Conservation (phyloP, 2,888 invertebrate species). For the Drosophila anomelani region DNA sequence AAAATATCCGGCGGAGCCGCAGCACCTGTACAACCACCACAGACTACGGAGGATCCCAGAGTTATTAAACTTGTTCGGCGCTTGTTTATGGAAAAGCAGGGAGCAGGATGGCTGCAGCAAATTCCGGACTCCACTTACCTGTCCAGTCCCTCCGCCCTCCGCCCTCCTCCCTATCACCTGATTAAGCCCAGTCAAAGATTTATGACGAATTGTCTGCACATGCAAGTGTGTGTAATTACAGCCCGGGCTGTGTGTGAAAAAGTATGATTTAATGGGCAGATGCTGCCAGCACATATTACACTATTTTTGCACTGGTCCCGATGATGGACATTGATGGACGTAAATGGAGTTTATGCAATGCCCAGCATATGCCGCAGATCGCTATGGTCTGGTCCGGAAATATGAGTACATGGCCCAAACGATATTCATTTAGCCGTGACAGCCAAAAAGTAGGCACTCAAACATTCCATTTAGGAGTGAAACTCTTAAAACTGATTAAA, state of each 20-base stretch:
- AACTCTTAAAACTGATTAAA: not conserved
- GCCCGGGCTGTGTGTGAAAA: not conserved
- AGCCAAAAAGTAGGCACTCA: slow-evolving; percentile 2
- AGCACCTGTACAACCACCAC: slow-evolving; percentile 26
- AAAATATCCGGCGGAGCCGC: slow-evolving; percentile 28
- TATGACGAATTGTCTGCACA: slow-evolving; percentile 35
- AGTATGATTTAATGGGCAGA: slow-evolving; percentile 43
- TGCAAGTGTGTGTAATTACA: slow-evolving; percentile 25
- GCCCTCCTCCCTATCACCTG: slow-evolving; percentile 8
- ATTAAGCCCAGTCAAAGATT: slow-evolving; percentile 35
- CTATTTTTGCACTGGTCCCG: slow-evolving; percentile 23
- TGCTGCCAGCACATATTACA: slow-evolving; percentile 44
- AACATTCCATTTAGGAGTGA: not conserved
- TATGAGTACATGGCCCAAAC: not conserved
- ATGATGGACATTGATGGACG: slow-evolving; percentile 49
- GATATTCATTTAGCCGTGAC: slow-evolving; percentile 12
- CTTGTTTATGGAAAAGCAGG: slow-evolving; percentile 33
- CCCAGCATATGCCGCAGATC: slow-evolving; percentile 26
- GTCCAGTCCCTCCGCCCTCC: not conserved
- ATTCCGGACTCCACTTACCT: slow-evolving; percentile 15
- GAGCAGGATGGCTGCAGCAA: not conserved
- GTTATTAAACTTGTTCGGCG: slow-evolving; percentile 60
- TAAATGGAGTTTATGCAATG: slow-evolving; percentile 34
- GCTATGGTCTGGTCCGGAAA: slow-evolving; percentile 1
- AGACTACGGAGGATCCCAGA: slow-evolving; percentile 32